A percentile compares a stretch with the other conserved stretches of the same genome.
Evolutionary conservation across 2,888 invertebrate species (phyloP).

Genomic region (Melieria crassipennis): DNA sequence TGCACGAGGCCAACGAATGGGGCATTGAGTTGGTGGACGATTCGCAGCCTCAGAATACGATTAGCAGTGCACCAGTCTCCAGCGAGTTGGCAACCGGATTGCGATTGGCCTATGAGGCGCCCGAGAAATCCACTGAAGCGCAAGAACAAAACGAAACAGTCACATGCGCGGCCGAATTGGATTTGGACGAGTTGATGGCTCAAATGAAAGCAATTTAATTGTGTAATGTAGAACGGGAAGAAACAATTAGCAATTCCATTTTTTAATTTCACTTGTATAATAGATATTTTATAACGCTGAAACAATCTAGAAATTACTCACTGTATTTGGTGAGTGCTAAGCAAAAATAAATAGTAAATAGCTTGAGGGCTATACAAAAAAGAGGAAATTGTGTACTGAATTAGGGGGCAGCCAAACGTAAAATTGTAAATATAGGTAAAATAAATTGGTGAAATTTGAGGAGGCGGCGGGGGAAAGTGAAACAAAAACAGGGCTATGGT

Average conservation of each 20-base stretch:
- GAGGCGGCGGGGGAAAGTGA: no score
- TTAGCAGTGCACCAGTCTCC: not conserved
- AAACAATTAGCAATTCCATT: not conserved
- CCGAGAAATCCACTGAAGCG: constrained; percentile 64
- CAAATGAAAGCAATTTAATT: constrained; percentile 86
- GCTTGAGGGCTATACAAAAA: no score
- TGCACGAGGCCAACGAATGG: constrained; percentile 93
- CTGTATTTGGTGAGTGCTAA: no score
- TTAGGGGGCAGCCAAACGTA: no score
- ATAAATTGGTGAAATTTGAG: no score
- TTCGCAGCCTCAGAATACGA: constrained; percentile 63
- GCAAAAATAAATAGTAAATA: no score
- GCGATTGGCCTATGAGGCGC: constrained; percentile 79
- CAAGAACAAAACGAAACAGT: constrained; percentile 8
- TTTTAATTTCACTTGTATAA: no score
- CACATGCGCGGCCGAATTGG: constrained; percentile 66
- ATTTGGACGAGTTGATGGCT: constrained; percentile 90
- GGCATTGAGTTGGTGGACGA: constrained; percentile 79
- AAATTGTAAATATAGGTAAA: no score
- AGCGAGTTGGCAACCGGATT: constrained; percentile 49
- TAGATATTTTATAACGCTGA: no score
- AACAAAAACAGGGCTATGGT: no score
- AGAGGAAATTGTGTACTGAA: no score
- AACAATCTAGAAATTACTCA: no score
- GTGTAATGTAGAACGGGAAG: not conserved